Evolutionary conservation across 2,888 invertebrate genomes (phyloP).

Genomic region (Rapana venosa): DNA sequence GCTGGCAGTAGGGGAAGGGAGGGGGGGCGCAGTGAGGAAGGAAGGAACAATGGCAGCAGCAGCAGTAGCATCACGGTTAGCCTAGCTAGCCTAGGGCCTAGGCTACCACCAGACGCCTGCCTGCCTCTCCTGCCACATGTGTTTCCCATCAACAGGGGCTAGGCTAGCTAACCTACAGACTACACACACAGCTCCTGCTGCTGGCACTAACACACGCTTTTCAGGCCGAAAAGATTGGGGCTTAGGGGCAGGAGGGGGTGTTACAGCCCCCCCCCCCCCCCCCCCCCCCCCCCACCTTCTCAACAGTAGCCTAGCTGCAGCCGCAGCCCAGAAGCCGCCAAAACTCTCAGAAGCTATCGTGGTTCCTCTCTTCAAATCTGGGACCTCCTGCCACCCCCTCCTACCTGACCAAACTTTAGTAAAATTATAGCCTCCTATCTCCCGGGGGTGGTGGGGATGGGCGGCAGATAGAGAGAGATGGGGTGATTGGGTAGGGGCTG

Average conservation of each 20-base stretch:
- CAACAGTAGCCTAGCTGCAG: not conserved
- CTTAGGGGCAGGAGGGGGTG: not conserved
- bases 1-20: not conserved
- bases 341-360: not conserved
- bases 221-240: too few relatives aligned
- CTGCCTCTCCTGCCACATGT: conserved; percentile 27
- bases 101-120: not conserved
- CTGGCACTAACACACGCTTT: not conserved
- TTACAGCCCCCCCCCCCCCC: not conserved
- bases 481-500: conserved; percentile 24
- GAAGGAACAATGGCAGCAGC: too few relatives aligned
- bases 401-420: conserved; percentile 32
- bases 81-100: too few relatives aligned
- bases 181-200: not conserved
- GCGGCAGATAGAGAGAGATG: conserved; percentile 23
- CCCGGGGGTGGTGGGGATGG: not conserved
- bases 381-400: conserved; percentile 19
- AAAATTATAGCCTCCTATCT: conserved; percentile 38
- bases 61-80: too few relatives aligned
- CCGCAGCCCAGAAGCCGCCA: not conserved
- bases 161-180: not conserved
- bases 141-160: conserved; percentile 30
- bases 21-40: not conserved
- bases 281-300: not conserved
- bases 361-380: not conserved